Base-by-base conservation (phyloP, 2,113 vertebrate species). In the Scalopus aquaticus region DNA sequence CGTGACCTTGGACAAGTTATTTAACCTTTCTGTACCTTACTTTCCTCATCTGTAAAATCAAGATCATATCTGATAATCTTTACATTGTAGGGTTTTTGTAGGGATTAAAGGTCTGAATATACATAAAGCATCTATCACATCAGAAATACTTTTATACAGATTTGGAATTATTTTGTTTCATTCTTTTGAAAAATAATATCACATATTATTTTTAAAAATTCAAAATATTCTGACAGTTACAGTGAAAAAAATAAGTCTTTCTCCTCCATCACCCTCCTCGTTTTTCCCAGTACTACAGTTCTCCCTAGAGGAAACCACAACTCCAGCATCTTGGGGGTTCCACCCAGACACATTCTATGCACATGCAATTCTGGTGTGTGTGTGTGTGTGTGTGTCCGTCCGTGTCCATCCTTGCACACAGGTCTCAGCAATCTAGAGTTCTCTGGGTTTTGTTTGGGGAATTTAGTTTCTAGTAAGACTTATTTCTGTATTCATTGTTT, bases 21-120 rank as follows among this genome's bases (percentile, higher is more conserved):
- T 44, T 90, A 46, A 82, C 42, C 9, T 94, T 20, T 94, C 79
- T 84, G 1, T 70, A 58, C 58, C 64, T 95, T 44, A 10, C 1
- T 90, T 91, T 91, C 69, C 64, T 93, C 95, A 69, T 83, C 93
- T 92, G 1, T 88, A 91, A 96, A 94, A 73, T 67, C 80, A 65
- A 16, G 10, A 73, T 67, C 9, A 78, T 69, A 81, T 9, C 54
- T 56, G 62, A 32, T 46, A 8, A 54, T 90, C 22, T 42, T 44
- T 72, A 4, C 28, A 56, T 64, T 20, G 28, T n/a, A 62, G 35
- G 3, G 9, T 42, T 93, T 12, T 81, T 44, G 1, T 58, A 78
- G 93, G 26, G 20, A 56, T 77, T 81, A 80, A 83, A 81, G 26
- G n/a, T 77, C 28, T 67, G 8, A 84, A 35, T 83, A 70, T 32